Conservation (phyloP, 2,888 invertebrate species). For the Nebria brevicollis region DNA sequence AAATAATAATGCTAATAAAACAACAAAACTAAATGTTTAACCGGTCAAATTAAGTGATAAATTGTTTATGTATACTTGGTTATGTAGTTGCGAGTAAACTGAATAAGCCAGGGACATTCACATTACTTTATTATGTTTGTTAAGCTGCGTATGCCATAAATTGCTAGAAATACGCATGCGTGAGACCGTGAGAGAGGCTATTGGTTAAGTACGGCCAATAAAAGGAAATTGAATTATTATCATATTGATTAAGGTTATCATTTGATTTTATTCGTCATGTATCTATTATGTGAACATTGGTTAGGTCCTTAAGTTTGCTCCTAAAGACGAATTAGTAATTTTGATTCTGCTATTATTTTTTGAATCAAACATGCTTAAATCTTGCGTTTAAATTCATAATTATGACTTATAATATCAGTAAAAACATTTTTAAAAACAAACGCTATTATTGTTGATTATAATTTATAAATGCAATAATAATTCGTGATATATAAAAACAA, state of each 20-base stretch:
- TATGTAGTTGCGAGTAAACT: constrained; percentile 28
- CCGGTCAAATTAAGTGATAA: neutral
- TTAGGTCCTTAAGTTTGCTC: neutral
- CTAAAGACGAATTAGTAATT: too few species aligned
- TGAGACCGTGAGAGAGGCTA: constrained; percentile 2
- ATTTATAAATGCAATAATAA: too few species aligned
- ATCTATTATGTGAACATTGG: neutral
- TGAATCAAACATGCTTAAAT: too few species aligned
- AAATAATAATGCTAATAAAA: neutral
- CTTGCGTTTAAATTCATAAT: too few species aligned
- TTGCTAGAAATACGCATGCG: neutral
- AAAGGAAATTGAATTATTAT: constrained; percentile 16
- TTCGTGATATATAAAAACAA: too few species aligned
- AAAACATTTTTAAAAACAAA: too few species aligned
- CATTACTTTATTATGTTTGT: constrained; percentile 27
- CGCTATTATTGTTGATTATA: too few species aligned
- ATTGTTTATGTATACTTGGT: constrained; percentile 16
- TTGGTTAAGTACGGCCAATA: constrained; percentile 28
- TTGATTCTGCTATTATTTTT: too few species aligned
- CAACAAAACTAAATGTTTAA: neutral
- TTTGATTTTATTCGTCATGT: neutral
- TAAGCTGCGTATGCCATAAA: neutral
- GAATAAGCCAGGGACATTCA: constrained; percentile 18
- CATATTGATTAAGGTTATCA: neutral
- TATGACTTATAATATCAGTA: too few species aligned